Evolutionary conservation across 2,888 invertebrate genomes (phyloP).

Genomic region (Nebria salina): DNA sequence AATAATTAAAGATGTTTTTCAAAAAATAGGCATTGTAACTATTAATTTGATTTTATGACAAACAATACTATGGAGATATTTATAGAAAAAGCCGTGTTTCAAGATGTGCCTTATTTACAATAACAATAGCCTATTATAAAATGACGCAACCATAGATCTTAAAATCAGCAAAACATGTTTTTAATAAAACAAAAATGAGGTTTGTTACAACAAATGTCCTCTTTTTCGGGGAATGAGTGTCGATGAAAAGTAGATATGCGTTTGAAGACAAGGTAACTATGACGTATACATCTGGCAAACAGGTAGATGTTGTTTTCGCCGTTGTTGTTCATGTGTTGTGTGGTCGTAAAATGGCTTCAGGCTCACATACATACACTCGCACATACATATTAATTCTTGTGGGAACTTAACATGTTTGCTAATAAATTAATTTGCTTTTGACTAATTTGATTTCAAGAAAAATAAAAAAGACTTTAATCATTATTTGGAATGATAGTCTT

Average conservation of each 20-base stretch:
- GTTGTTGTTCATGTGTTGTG: background rate
- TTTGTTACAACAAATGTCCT: slow-evolving; percentile 21
- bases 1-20: background rate
- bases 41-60: background rate
- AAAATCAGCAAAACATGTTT: background rate
- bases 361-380: background rate
- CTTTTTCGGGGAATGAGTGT: background rate
- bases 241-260: slow-evolving; percentile 30
- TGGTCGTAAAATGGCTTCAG: background rate
- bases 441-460: background rate
- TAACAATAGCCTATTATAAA: background rate
- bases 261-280: slow-evolving; percentile 24
- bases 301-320: slow-evolving; percentile 11
- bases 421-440: background rate
- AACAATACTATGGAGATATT: background rate
- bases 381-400: background rate
- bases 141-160: background rate
- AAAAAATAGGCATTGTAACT: background rate
- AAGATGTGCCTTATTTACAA: background rate
- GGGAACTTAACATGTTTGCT: background rate
- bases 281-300: slow-evolving; percentile 14
- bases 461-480: background rate
- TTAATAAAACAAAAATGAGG: slow-evolving; percentile 30
- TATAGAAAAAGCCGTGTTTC: background rate
- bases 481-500: background rate